These are phyloP conservation scores for Tortrix viridana DNA, from an alignment of 2,888 invertebrate genomes.

Conservation along the genomic window DNA sequence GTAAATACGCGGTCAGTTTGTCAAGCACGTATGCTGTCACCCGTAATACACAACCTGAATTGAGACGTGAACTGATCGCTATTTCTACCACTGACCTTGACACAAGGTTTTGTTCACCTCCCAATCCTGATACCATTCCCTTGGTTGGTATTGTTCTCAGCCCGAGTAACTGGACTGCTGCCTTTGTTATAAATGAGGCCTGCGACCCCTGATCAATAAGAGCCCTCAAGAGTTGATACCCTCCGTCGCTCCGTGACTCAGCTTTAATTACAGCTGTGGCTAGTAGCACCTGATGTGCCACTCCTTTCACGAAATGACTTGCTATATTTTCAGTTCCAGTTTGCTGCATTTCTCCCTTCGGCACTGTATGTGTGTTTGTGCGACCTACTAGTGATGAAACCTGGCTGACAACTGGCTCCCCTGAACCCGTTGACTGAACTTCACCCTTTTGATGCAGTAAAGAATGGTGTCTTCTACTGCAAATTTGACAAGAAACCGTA, in stretches of 20 bases:
- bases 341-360: too few relatives aligned
- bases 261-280: constrained; percentile 1
- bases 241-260: neutral
- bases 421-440: neutral
- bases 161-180: constrained; percentile 30
- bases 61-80: constrained; percentile 18
- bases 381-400: neutral
- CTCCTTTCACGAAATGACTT: constrained; percentile 7
- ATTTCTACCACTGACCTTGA: constrained; percentile 30
- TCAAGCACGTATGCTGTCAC: constrained; percentile 37
- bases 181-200: constrained; percentile 37
- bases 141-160: constrained; percentile 8
- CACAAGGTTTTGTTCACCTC: constrained; percentile 7
- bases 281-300: constrained; percentile 2
- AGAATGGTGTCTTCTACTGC: constrained; percentile 16
- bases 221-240: constrained; percentile 22
- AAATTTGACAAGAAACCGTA: constrained; percentile 9
- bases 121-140: constrained; percentile 31
- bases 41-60: constrained; percentile 4
- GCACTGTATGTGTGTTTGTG: neutral
- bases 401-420: neutral
- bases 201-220: constrained; percentile 40
- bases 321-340: neutral
- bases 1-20: constrained; percentile 33
- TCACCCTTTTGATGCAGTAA: constrained; percentile 3